Evolutionary conservation across 2,888 invertebrate genomes (phyloP).

Genomic region (Corbicula japonica): DNA sequence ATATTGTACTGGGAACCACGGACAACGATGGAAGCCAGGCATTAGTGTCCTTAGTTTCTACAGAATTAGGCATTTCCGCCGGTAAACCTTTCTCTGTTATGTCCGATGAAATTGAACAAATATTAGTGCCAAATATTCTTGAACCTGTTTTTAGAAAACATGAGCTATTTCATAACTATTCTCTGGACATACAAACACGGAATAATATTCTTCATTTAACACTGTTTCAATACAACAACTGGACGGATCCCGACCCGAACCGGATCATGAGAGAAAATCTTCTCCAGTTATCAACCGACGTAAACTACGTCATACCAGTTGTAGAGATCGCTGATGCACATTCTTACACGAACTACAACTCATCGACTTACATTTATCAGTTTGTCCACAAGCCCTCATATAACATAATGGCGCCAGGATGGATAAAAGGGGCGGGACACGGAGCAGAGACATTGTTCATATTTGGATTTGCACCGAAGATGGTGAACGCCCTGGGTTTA

Average conservation of each 20-base stretch:
- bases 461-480: conserved; percentile 51
- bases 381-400: conserved; percentile 46
- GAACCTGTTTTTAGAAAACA: conserved; percentile 45
- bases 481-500: conserved; percentile 39
- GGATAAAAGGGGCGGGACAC: conserved; percentile 43
- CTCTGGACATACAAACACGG: conserved; percentile 18
- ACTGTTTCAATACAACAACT: conserved; percentile 58
- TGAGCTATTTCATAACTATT: conserved; percentile 18
- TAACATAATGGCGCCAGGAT: conserved; percentile 19
- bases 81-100: conserved; percentile 11
- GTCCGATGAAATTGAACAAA: conserved; percentile 34
- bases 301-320: conserved; percentile 50
- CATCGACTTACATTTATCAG: conserved; percentile 53
- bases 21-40: conserved; percentile 41
- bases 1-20: conserved; percentile 47
- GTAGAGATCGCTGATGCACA: conserved; percentile 47
- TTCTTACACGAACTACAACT: conserved; percentile 28
- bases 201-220: conserved; percentile 32
- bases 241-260: conserved; percentile 56
- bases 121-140: conserved; percentile 47
- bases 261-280: conserved; percentile 34
- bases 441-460: conserved; percentile 51
- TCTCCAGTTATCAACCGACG: conserved; percentile 46
- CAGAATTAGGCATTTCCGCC: conserved; percentile 20
- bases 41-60: conserved; percentile 25